Evolutionary conservation across 2,797 vertebrate genomes (phyloP), one percentile per base, ranked within the genome.

Genomic region (Propithecus deckenii): DNA sequence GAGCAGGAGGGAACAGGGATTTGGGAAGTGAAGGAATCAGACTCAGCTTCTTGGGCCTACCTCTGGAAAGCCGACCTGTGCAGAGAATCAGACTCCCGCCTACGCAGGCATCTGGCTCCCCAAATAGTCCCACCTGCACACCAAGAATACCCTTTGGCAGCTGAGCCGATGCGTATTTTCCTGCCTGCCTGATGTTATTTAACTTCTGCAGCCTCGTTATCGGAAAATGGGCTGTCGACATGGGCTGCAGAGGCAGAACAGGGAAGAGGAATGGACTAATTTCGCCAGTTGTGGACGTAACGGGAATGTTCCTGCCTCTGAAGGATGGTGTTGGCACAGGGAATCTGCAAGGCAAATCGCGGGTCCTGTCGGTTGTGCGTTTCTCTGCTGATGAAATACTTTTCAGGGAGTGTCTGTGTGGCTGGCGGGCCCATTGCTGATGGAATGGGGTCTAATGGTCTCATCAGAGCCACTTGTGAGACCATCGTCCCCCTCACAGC

Each of bases 21-120:
- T 23, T 11, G 52, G 48, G 78, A 35, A 20, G 30, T 41, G 57
- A 43, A 78, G 38, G 88, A 52, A 69, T 38, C 0, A 7, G 75
- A 76, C 41, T 92, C 38, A 41, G 85, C 92, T 48, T 32, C 63
- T 79, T 41, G 2, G 14, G 23, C 9, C 17, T 10, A 12, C 7
- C 67, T 80, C 81, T 89, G 65, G 69, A 65, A 74, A 85, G 88
- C 72, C 23, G 50, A 76, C 20, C 41, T 15, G 5, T 2, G 80
- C 59, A 4, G 52, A 86, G 80, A 69, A 38, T 0, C 2, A 1
- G 1, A n/a, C 69, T 74, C 35, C 74, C 38, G 13, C 81, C 11
- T 10, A 50, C 5, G 2, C 10, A 35, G 80, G 67, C 94, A 57
- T 92, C 96, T 81, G 91, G 71, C 43, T 98, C 89, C 90, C 78